These are phyloP conservation scores for Pandemis cinnamomeana DNA, from an alignment of 2,888 invertebrate genomes.

Conservation along the genomic window DNA sequence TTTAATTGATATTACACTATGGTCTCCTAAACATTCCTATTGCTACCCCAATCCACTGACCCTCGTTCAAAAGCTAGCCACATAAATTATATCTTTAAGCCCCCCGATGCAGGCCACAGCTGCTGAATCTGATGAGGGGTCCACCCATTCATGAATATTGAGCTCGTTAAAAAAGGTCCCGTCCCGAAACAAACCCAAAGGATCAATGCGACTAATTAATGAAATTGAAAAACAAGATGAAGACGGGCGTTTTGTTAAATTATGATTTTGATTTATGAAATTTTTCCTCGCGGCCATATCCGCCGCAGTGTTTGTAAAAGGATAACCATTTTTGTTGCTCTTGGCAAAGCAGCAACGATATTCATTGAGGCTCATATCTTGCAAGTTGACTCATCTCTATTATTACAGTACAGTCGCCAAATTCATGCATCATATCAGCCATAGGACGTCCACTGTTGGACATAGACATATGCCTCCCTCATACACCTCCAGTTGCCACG, in stretches of 20 bases:
- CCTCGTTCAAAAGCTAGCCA: neutral
- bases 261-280: neutral
- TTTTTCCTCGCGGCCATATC: neutral
- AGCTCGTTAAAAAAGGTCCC: conserved; percentile 21
- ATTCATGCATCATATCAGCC: too few species aligned
- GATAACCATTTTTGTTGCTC: too few species aligned
- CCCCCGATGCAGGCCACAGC: conserved; percentile 2
- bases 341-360: too few species aligned
- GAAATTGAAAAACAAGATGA: conserved; percentile 2
- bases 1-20: too few species aligned
- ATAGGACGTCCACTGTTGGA: too few species aligned
- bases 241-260: neutral
- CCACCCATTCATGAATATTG: conserved; percentile 22
- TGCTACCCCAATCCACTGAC: neutral
- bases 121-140: conserved; percentile 6
- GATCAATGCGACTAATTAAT: neutral
- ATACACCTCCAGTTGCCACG: too few species aligned
- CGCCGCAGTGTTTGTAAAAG: too few species aligned
- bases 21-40: too few species aligned
- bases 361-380: too few species aligned
- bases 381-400: too few species aligned
- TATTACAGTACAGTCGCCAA: too few species aligned
- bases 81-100: conserved; percentile 1
- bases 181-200: neutral
- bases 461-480: too few species aligned